A percentile compares a stretch with the other conserved stretches of the same genome.
Conservation (phyloP, 2,888 invertebrate genomes). For the Drosophila nr. perissopoda region DNA sequence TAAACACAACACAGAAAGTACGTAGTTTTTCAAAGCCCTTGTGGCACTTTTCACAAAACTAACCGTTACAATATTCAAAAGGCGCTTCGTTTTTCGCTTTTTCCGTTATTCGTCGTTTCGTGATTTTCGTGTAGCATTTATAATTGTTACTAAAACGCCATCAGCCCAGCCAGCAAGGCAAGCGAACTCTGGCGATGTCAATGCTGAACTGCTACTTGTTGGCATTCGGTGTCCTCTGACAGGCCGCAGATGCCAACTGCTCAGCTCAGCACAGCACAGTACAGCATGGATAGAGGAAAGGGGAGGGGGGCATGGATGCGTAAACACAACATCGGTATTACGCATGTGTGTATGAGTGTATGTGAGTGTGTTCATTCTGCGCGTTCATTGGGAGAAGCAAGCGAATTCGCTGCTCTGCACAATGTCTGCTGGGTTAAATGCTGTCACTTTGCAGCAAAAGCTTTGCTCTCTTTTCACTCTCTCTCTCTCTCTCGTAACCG, state of each 20-base stretch:
- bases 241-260: constrained; percentile 59
- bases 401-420: constrained; percentile 56
- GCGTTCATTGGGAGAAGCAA: constrained; percentile 28
- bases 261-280: constrained; percentile 21
- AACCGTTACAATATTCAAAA: constrained; percentile 37
- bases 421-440: constrained; percentile 51
- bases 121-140: neutral
- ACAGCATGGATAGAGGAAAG: neutral
- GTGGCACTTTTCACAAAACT: constrained; percentile 4
- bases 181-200: constrained; percentile 75
- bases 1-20: constrained; percentile 8
- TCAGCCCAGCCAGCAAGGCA: constrained; percentile 28
- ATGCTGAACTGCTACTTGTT: constrained; percentile 78
- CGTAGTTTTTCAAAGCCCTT: constrained; percentile 3
- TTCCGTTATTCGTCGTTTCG: constrained; percentile 7
- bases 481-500: constrained; percentile 8
- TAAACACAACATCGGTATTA: constrained; percentile 40
- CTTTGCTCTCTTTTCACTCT: constrained; percentile 11
- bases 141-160: neutral
- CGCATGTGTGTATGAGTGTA: neutral
- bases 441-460: constrained; percentile 52
- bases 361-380: constrained; percentile 32
- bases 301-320: neutral
- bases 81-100: neutral
- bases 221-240: constrained; percentile 66